Conservation (phyloP, 2,797 vertebrate species). For the Catostomus latipinnis region DNA sequence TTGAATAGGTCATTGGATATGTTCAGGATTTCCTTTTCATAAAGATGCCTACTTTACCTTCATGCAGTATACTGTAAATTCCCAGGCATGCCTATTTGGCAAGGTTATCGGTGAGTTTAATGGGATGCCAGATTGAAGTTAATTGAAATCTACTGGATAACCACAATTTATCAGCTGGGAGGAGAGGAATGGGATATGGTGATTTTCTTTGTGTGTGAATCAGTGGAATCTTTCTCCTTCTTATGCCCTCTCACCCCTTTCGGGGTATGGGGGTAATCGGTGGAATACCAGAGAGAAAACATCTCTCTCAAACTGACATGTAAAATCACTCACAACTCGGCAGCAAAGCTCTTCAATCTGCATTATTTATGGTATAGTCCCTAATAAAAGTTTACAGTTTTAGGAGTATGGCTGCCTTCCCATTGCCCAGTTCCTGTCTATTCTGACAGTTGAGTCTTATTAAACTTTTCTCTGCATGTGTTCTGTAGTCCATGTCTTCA, state of each 20-base stretch:
- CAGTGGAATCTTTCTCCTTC: neutral
- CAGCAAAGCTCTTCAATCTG: conserved; percentile 20
- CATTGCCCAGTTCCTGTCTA: neutral
- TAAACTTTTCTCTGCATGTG: conserved; percentile 56
- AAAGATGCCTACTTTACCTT: conserved; percentile 41
- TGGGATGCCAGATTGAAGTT: conserved; percentile 61
- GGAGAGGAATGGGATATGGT: neutral
- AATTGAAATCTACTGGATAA: conserved; percentile 67
- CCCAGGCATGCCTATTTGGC: conserved; percentile 2
- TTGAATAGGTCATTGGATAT: neutral
- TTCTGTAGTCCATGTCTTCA: conserved; percentile 59
- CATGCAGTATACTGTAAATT: neutral
- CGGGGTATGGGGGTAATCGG: too few species aligned
- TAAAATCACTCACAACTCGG: conserved; percentile 26
- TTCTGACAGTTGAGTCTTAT: conserved; percentile 48
- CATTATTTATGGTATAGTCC: conserved; percentile 7
- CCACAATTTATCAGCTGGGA: conserved; percentile 19
- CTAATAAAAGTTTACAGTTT: conserved; percentile 1
- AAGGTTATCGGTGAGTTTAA: conserved; percentile 47
- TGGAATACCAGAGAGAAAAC: neutral
- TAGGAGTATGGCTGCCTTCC: conserved; percentile 16
- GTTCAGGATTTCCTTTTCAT: conserved; percentile 31
- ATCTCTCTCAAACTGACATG: neutral
- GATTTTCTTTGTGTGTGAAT: neutral
- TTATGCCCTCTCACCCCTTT: too few species aligned